Evolutionary conservation across 2,113 vertebrate genomes (phyloP), one percentile per base, ranked within the genome.

Genomic region (Lipotes vexillifer): DNA sequence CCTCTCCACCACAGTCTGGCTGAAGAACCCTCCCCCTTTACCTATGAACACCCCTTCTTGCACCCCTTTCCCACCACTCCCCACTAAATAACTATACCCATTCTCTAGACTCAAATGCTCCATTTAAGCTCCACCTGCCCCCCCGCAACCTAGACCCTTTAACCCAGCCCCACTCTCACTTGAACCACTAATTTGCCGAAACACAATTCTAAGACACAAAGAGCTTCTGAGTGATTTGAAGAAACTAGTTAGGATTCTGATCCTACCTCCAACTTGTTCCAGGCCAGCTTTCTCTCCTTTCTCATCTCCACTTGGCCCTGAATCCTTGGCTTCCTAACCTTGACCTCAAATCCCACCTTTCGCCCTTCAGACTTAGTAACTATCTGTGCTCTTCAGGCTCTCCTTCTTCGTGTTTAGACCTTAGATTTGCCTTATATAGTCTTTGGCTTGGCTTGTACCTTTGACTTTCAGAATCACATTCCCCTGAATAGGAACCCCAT

Each of bases 201-300:
- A 80, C 49, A 94, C 93, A 96, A 55, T 59, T 78, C 72, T 69
- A 93, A 94, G 44, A 49, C 55, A 72, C 38, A 83, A 66, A 83
- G 46, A 85, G 11, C 4, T 75, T 83, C 29, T 17, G 15, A 17
- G 27, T 55, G 55, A 88, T 63, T 18, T 69, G 44, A 69, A 31
- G 33, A 90, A 85, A 77, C 10, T 52, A n/a, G 10, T 84, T 77
- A n/a, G 65, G 23, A 69, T 88, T 18, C 33, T 55, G 33, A 49
- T 75, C 18, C 12, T 49, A 18, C 8, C 23, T 93, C 38, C 44
- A 94, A 25, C 57, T 78, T 75, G n/a, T 38, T 85, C 41, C 80
- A 78, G 3, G 21, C 18, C 31, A 93, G 33, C 12, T 57, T 94
- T 94, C 41, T 61, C 72, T 83, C 44, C 36, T 13, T 88, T 72